Percentiles rank a stretch among this genome's conserved stretches.
phyloP scores from a whole-genome alignment of 37 sponge, comb jelly and placozoan species.

The Cliona cf. orientalis region DNA sequence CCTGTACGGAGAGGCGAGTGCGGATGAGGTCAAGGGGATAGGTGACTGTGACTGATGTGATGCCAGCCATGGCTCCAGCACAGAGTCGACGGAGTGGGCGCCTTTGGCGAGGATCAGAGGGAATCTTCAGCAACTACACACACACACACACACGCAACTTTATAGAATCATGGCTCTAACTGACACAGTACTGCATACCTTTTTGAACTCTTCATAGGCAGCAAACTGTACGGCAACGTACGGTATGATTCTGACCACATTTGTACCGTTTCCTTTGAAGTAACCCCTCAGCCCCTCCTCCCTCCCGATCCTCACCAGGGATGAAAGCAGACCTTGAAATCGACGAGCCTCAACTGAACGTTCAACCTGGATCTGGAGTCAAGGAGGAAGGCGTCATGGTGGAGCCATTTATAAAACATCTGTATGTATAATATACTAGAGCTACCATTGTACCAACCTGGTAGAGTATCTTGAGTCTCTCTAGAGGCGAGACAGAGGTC shows the following conservation, averaged over 20 bases:
- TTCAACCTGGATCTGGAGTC: conserved; percentile 11
- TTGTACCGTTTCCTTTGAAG: conserved; percentile 79
- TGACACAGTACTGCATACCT: conserved; percentile 56
- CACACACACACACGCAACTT: not conserved
- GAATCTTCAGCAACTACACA: conserved; percentile 55
- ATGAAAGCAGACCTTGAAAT: conserved; percentile 42
- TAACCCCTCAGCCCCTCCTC: conserved; percentile 68
- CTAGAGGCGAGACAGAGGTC: conserved; percentile 76
- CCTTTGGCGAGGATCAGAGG: conserved; percentile 36
- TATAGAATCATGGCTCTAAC: not conserved
- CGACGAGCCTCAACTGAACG: not conserved
- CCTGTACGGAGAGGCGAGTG: conserved; percentile 72
- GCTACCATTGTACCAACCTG: no score
- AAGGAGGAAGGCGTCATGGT: no score
- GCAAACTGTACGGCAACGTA: conserved; percentile 83
- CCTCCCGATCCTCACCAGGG: conserved; percentile 44
- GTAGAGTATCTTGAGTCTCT: conserved; percentile 73
- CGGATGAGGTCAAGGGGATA: conserved; percentile 79
- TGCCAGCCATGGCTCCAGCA: conserved; percentile 77
- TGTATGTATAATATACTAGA: no score
- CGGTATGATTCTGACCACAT: conserved; percentile 68
- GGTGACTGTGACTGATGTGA: conserved; percentile 59
- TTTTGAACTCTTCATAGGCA: conserved; percentile 81
- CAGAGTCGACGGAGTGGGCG: conserved; percentile 42
- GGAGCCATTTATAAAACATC: no score